phyloP scores from a whole-genome alignment of 2,888 invertebrate species.

The Pristionchus japonicus region DNA sequence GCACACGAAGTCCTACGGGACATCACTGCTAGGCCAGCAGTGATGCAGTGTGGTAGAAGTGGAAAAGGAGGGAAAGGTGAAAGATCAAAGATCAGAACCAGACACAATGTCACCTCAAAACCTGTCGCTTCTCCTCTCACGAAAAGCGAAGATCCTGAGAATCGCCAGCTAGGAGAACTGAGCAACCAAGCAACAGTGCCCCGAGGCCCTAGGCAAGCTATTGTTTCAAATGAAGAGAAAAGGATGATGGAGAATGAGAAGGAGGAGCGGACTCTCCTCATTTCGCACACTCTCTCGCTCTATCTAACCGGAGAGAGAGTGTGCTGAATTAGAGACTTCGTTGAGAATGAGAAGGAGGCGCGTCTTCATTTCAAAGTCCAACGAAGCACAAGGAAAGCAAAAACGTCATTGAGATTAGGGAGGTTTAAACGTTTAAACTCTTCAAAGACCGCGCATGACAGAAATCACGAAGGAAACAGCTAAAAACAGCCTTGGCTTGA shows the following conservation, averaged over 20 bases:
- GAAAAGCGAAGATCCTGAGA: neutral
- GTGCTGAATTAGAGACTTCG: neutral
- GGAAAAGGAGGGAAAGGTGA: no score
- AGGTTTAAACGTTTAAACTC: neutral
- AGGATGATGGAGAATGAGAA: neutral
- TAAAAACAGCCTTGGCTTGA: neutral
- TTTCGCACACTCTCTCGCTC: neutral
- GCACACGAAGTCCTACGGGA: no score
- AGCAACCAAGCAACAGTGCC: constrained; percentile 6
- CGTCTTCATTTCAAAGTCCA: constrained; percentile 2
- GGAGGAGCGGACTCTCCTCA: neutral
- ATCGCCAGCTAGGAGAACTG: neutral
- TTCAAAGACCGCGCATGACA: neutral
- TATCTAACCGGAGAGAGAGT: neutral
- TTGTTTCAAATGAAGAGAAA: constrained; percentile 16
- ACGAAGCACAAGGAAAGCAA: neutral
- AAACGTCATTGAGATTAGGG: neutral
- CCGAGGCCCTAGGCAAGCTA: neutral
- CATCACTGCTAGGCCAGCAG: no score
- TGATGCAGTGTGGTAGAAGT: neutral
- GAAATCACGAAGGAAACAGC: neutral
- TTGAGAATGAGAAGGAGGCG: neutral
- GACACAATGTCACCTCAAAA: no score
- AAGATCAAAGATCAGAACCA: no score
- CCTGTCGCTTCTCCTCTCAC: no score